phyloP scores from a whole-genome alignment of 2,888 invertebrate species.

The Amblyjoppa proteus region DNA sequence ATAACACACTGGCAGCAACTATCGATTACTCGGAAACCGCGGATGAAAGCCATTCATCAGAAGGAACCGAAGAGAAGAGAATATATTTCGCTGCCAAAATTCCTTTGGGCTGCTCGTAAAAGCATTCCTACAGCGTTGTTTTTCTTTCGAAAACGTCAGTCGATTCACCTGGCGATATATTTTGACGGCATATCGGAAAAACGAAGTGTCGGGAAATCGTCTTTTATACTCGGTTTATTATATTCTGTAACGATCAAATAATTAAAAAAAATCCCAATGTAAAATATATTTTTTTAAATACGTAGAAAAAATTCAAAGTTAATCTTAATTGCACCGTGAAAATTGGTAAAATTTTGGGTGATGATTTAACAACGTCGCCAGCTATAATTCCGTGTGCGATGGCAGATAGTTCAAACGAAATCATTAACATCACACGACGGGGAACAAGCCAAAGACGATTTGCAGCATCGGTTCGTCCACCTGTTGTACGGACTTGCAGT shows the following conservation, averaged over 20 bases:
- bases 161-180: neutral
- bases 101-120: neutral
- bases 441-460: neutral
- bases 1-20: slow-evolving; percentile 42
- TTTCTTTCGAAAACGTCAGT: neutral
- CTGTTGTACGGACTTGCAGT: slow-evolving; percentile 72
- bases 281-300: neutral
- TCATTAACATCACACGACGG: neutral
- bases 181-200: neutral
- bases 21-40: slow-evolving; percentile 37
- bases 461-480: slow-evolving; percentile 67
- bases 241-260: neutral
- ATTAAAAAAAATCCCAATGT: neutral
- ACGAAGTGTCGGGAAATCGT: too few relatives aligned
- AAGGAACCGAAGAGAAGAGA: neutral
- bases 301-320: neutral
- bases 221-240: too few relatives aligned
- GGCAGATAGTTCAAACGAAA: neutral
- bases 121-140: neutral
- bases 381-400: too few relatives aligned
- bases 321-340: too few relatives aligned
- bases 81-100: slow-evolving; percentile 27
- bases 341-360: too few relatives aligned
- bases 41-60: slow-evolving; percentile 34
- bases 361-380: too few relatives aligned